Base-by-base conservation (phyloP, 2,888 invertebrate genomes). In the Capitulum mitella region DNA sequence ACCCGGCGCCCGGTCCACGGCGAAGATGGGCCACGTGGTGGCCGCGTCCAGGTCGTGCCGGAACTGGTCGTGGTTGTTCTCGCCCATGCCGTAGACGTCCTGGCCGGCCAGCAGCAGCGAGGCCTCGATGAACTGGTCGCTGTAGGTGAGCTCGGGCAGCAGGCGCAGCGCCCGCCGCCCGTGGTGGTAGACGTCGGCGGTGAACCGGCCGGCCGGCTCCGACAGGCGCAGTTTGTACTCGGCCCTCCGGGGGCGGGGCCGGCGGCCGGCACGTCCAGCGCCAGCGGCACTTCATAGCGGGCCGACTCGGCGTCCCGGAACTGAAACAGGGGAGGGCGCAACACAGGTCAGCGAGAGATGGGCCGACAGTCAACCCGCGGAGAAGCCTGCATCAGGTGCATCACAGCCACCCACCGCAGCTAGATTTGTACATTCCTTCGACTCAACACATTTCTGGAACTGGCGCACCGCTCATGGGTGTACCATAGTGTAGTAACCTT, bases 41-140 rank as follows among this genome's bases (percentile, higher is more conserved):
- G 43, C 75, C 81, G 83, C 85, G 51, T 83, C 82, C 61, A 86
- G 82, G 78, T 83, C 83, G 79, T 86, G 86, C 61, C 83, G 82
- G 81, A 87, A 85, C 1, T 84, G 82, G 0, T 81, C 80, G 80
- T 86, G 86, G 10, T 84, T 83, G 82, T 87, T 85, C 81, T 87
- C 87, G 5, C 87, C 87, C 79, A 87, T 84, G 0, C 88, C 88
- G 81, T 86, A 87, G 22, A 85, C 82, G 82, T 87, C 84, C 22
- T 80, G 80, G 5, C 85, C 84, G 0, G 86, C 85, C 12, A 87
- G 83, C 74, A 82, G 82, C 43, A 85, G 85, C 3, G 85, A 83
- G 6, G 87, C 83, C 82, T 87, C 87, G 3, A 88, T 82, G 81
- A 85, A 87, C 83, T 87, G 87, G 80, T 88, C 85, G 3, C 86